Conservation (phyloP, 2,888 invertebrate genomes). For the Calameuta idolon region DNA sequence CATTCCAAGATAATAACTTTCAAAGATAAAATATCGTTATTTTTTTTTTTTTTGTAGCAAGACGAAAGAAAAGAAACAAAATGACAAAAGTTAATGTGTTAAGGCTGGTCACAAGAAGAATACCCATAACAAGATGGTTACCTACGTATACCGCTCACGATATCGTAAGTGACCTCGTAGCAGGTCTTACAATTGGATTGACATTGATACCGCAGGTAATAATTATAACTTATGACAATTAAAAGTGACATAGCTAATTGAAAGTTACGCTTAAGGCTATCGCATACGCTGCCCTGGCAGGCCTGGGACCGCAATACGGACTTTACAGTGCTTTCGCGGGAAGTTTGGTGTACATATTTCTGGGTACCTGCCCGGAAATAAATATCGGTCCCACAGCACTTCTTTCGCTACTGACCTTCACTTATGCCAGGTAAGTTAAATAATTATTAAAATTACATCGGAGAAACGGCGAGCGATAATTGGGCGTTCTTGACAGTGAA, state of each 20-base stretch:
- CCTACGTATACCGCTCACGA: conserved; percentile 65
- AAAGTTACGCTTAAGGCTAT: conserved; percentile 45
- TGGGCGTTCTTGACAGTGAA: background rate
- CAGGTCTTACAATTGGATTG: conserved; percentile 70
- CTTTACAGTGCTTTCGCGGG: conserved; percentile 86
- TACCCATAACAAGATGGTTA: conserved; percentile 67
- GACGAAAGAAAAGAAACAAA: background rate
- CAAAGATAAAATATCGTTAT: background rate
- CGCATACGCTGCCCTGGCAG: conserved; percentile 57
- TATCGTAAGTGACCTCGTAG: conserved; percentile 70
- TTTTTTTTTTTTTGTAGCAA: background rate
- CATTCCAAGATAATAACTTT: too few species aligned
- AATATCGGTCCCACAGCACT: conserved; percentile 82
- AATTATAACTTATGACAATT: background rate
- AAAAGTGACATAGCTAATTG: background rate
- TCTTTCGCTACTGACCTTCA: conserved; percentile 79
- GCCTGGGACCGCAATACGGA: conserved; percentile 75
- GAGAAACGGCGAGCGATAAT: background rate
- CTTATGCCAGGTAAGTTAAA: conserved; percentile 66
- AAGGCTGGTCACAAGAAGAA: conserved; percentile 35
- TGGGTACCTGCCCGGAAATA: conserved; percentile 79
- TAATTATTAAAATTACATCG: background rate
- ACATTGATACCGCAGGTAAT: conserved; percentile 66
- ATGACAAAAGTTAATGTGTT: conserved; percentile 42
- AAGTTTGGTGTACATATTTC: conserved; percentile 81